phyloP scores from a whole-genome alignment of 2,888 invertebrate species.

The Aphodius sticticus region DNA sequence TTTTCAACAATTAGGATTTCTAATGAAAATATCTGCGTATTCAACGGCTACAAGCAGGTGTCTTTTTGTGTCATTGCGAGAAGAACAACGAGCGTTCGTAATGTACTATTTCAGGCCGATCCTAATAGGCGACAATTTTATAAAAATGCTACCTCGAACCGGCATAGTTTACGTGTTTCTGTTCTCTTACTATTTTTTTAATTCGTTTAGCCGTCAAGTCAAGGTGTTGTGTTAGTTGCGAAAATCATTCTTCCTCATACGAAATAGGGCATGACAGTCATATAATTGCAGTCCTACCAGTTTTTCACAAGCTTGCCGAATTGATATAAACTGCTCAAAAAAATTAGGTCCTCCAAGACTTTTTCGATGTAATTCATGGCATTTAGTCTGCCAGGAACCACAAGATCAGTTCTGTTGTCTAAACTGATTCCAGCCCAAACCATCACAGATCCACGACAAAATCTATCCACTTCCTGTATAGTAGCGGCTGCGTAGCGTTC shows the following conservation, averaged over 20 bases:
- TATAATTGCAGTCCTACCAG: too few species aligned
- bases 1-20: constrained; percentile 4
- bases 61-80: constrained; percentile 4
- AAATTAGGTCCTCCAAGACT: too few species aligned
- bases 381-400: too few species aligned
- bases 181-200: background rate
- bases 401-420: too few species aligned
- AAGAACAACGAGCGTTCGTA: background rate
- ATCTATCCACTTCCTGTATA: too few species aligned
- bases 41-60: background rate
- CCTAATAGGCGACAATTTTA: background rate
- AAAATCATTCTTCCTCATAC: background rate
- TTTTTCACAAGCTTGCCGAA: too few species aligned
- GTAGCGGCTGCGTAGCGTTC: too few species aligned
- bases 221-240: background rate
- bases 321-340: too few species aligned
- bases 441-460: too few species aligned
- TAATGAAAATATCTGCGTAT: background rate
- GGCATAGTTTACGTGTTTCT: background rate
- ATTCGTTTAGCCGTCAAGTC: background rate
- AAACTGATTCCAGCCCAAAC: too few species aligned
- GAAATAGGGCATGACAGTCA: background rate
- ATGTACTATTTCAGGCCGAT: background rate
- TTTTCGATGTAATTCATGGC: too few species aligned
- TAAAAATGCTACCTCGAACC: background rate